Evolutionary conservation across 1,140 invertebrate genomes (phyloP).

Genomic region (Trinorchestia longiramus): DNA sequence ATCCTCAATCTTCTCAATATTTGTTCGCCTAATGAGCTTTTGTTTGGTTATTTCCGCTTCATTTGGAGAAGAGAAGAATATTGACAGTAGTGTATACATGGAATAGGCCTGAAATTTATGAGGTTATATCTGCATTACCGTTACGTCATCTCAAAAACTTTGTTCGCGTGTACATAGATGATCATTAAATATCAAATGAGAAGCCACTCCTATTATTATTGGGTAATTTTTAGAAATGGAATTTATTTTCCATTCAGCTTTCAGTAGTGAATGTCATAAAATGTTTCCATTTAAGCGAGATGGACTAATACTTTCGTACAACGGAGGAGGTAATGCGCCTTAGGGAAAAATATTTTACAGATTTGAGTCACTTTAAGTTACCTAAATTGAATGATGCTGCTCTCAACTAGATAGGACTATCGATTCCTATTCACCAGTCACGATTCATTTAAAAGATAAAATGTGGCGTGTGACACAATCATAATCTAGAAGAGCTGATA

Average conservation of each 20-base stretch:
- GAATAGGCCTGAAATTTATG: background rate
- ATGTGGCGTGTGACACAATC: too few species aligned
- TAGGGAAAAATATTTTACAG: background rate
- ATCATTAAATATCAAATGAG: background rate
- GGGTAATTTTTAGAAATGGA: background rate
- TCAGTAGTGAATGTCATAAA: background rate
- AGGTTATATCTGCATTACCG: background rate
- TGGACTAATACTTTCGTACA: background rate
- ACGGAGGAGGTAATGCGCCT: background rate
- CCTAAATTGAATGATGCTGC: too few species aligned
- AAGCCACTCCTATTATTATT: background rate
- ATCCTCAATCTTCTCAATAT: slow-evolving; percentile 51
- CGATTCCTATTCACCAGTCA: too few species aligned
- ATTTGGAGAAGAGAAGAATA: background rate
- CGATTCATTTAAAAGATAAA: too few species aligned
- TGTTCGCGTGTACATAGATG: background rate
- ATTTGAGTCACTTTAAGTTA: background rate
- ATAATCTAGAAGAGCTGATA: too few species aligned
- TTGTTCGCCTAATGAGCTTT: slow-evolving; percentile 42
- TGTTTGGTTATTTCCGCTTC: background rate
- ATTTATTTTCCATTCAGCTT: background rate
- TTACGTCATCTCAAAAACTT: background rate
- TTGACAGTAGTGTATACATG: background rate
- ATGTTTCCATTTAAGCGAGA: background rate
- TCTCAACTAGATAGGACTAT: too few species aligned